Percentiles rank a stretch among this genome's conserved stretches.
These are phyloP conservation scores for Pseudorhombus dupliciocellatus DNA, from an alignment of 2,113 vertebrate genomes.

Conservation along the genomic window DNA sequence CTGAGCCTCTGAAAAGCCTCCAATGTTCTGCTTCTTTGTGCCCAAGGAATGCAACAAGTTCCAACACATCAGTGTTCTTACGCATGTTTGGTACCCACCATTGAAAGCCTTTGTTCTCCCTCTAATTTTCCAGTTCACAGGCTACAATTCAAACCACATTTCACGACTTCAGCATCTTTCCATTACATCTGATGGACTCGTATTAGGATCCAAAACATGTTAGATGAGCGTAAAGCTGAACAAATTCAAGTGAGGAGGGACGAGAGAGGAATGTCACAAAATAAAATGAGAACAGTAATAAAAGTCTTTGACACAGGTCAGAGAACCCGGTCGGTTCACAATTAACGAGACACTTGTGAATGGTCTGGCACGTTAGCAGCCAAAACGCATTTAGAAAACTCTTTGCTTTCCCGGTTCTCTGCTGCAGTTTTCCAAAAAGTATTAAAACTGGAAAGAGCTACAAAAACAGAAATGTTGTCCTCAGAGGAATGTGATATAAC, in stretches of 20 bases:
- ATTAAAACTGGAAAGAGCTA: constrained; percentile 36
- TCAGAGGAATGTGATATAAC: constrained; percentile 39
- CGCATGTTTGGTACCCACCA: constrained; percentile 32
- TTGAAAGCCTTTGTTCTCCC: constrained; percentile 50
- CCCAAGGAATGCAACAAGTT: constrained; percentile 64
- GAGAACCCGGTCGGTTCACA: neutral
- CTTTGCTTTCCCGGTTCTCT: constrained; percentile 27
- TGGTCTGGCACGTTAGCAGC: constrained; percentile 23
- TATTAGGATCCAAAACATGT: constrained; percentile 24
- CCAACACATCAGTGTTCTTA: constrained; percentile 50
- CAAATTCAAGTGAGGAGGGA: constrained; percentile 3
- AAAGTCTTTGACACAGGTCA: constrained; percentile 19
- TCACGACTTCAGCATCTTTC: constrained; percentile 52
- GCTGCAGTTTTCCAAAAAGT: constrained; percentile 21
- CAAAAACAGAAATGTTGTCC: constrained; percentile 29
- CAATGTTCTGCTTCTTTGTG: constrained; percentile 63
- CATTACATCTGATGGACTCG: constrained; percentile 33
- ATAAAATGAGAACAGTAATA: constrained; percentile 11
- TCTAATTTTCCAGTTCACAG: constrained; percentile 49
- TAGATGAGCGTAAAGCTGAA: constrained; percentile 9
- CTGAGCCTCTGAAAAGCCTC: constrained; percentile 50
- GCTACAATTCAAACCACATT: constrained; percentile 57
- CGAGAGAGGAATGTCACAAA: constrained; percentile 6
- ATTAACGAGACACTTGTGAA: constrained; percentile 16
- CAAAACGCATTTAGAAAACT: constrained; percentile 30